A percentile compares a stretch with the other conserved stretches of the same genome.
Evolutionary conservation across 1,140 invertebrate genomes (phyloP).

Genomic region (Drosophila parvula): DNA sequence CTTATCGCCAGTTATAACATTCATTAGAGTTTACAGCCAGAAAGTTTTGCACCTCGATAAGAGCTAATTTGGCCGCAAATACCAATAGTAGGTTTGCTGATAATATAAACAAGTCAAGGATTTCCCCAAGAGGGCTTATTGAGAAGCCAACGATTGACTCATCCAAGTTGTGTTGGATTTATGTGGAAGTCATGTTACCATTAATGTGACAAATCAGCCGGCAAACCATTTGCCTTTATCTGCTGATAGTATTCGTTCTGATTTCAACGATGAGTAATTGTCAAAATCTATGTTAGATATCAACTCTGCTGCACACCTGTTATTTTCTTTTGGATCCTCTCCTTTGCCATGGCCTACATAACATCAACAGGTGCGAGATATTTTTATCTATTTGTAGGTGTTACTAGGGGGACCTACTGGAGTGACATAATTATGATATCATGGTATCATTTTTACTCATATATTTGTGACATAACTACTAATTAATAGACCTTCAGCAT

Average conservation of each 20-base stretch:
- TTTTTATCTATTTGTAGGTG: background rate
- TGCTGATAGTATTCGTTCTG: constrained; percentile 33
- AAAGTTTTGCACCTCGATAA: constrained; percentile 36
- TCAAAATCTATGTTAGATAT: constrained; percentile 7
- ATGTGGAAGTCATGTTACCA: background rate
- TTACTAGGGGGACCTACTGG: constrained; percentile 4
- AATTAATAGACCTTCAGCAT: background rate
- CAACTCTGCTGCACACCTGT: constrained; percentile 28
- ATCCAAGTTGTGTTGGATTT: constrained; percentile 4
- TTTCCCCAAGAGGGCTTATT: constrained; percentile 5
- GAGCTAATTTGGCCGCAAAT: constrained; percentile 1
- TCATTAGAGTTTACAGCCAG: constrained; percentile 26
- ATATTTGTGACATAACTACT: background rate
- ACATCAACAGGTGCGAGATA: constrained; percentile 23
- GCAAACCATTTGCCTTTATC: constrained; percentile 12
- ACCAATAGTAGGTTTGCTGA: constrained; percentile 5
- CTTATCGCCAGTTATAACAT: constrained; percentile 27
- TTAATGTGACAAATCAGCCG: constrained; percentile 10
- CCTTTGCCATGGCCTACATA: constrained; percentile 7
- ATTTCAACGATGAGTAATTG: constrained; percentile 41
- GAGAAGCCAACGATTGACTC: constrained; percentile 3
- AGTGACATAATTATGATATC: constrained; percentile 13
- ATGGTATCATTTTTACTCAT: background rate
- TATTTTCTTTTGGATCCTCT: constrained; percentile 3
- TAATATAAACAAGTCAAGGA: constrained; percentile 8